Evolutionary conservation across 2,888 invertebrate species (phyloP), one percentile per base, ranked within the genome.

Genomic region (Sinopyrophorus schimmeli): DNA sequence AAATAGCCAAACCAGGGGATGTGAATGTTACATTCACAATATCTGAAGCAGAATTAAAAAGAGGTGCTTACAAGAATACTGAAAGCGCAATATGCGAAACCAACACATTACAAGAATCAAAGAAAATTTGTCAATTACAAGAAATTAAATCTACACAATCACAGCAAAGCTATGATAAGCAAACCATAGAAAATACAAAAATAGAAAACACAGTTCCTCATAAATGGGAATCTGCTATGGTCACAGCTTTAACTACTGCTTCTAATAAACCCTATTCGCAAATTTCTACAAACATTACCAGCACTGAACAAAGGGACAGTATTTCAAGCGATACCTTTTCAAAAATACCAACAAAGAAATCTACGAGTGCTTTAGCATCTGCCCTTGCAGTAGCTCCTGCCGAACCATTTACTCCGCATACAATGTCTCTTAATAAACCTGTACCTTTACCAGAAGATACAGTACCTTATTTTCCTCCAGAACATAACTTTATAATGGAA

Each of bases 191-290:
- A 16, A 40, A 42, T 9, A 37, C 39, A 3, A 75, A 76, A 48
- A 76, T 82, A 23, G 77, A 79, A 47, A 84, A 84, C 62, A 67
- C 80, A 6, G 74, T 77, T 1, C 81, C 83, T 1, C 79, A 81
- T 60, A 79, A 80, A 59, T 84, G 81, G 80, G 77, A 81, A 43
- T 82, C 82, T 24, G 79, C 83, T n/a, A 81, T 87, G 80, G 75
- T 84, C 12, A 80, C 81, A 50, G 87, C 86, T 7, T 70, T 89
- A 38, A 84, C 81, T 10, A 84, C 83, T 12, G 85, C 84, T 3
- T 82, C 87, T 0, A 80, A 83, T 27, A 75, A 80, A 50, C 77
- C 81, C 3, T 82, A 79, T 34, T 32, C 46, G 27, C 37, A 53
- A 17, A 53, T 54, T 44, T 46, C 53, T 21, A 41, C 53, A 9